phyloP scores from a whole-genome alignment of 2,888 invertebrate species.

The Autographa pulchrina region DNA sequence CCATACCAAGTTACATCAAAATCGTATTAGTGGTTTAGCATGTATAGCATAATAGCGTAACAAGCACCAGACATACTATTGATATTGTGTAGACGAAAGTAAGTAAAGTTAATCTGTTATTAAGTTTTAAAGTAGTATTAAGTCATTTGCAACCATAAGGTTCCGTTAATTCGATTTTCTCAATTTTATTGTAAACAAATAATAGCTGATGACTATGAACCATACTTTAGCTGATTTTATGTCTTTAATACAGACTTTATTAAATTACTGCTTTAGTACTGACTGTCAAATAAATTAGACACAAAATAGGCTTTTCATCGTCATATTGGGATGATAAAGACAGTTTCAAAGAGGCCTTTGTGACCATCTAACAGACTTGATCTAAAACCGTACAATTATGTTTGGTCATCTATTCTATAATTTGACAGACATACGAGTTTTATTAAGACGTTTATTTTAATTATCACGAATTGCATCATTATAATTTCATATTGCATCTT shows the following conservation, averaged over 20 bases:
- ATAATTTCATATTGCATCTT: no score
- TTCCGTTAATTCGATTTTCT: neutral
- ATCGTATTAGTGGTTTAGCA: no score
- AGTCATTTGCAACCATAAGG: neutral
- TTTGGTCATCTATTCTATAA: slow-evolving; percentile 28
- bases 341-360: neutral
- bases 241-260: neutral
- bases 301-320: neutral
- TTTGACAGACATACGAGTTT: neutral
- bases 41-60: no score
- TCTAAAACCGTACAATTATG: slow-evolving; percentile 23
- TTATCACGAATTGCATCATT: neutral
- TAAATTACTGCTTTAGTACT: neutral
- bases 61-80: no score
- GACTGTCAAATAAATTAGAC: neutral
- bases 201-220: neutral
- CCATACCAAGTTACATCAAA: no score
- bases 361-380: slow-evolving; percentile 6
- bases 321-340: slow-evolving; percentile 2
- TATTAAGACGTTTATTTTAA: slow-evolving; percentile 11
- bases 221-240: neutral
- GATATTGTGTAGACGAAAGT: neutral
- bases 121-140: neutral
- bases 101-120: neutral
- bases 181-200: neutral